Evolutionary conservation across 2,797 vertebrate genomes (phyloP), one percentile per base, ranked within the genome.

Genomic region (Acanthornis magna): DNA sequence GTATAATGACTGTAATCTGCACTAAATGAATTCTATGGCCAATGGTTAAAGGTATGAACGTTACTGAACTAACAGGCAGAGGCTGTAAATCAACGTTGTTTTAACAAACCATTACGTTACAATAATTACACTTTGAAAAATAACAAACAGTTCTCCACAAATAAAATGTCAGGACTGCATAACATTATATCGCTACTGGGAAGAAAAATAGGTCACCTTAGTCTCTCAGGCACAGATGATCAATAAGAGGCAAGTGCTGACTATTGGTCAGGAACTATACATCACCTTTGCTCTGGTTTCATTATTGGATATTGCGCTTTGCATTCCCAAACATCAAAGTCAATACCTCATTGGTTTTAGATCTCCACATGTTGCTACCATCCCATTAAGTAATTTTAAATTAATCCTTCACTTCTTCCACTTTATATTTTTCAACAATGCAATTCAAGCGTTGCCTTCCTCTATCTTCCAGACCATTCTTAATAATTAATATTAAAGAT

Each of bases 41-140:
- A 51, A 34, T 53, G 25, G 58, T 66, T 48, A 72, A 80, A 80
- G 7, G 34, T 20, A 63, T 15, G 22, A 8, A 2, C 30, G 65
- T 80, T 71, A 89, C 38, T 65, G 53, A 94, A 91, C 38, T 43
- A 92, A 71, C 8, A 62, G 45, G 13, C 73, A 36, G n/a, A 61
- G 16, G 4, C 42, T 89, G 38, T 80, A 89, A 82, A 87, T 87
- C 78, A 57, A 61, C 50, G 42, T 7, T 71, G 17, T 47, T 91
- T 87, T 71, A 92, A 82, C 48, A 88, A 94, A 74, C 19, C 45
- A 57, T 45, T 67, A 50, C 34, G 58, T 43, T 81, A 81, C 27
- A 51, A 47, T 71, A 88, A 91, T 79, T 79, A 57, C 2, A 1
- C 71, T 71, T 63, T 57, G 63, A 89, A 88, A 93, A 93, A 47